Base-by-base conservation (phyloP, 2,888 invertebrate genomes). In the Lysandra bellargus region DNA sequence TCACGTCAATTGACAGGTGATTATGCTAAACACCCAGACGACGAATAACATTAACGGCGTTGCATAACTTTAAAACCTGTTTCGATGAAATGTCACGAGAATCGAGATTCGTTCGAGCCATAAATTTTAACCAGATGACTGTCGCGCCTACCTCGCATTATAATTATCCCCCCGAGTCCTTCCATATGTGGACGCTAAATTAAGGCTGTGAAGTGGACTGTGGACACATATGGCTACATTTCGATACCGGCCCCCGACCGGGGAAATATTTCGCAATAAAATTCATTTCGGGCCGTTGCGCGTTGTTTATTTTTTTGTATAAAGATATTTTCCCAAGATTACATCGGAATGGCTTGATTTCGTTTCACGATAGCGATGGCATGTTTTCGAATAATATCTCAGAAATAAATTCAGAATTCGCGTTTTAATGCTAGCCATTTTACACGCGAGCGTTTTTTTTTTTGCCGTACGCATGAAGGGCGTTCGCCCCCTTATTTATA, bases 31-130 rank as follows among this genome's bases (percentile, higher is more conserved):
- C 86, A 87, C 84, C 80, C 87, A 85, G 86, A 84, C 85, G 86
- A 84, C 85, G 86, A 86, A 86, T 87, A 85, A 86, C 87, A 89
- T 89, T 89, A 85, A 88, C 88, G 89, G 88, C 89, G 87, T 93
- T 93, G 92, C 92, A 91, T 92, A 92, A 92, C 88, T 90, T 88
- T 87, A 83, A 86, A 90, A 92, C 92, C 84, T 89, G 93, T 91
- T 91, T 84, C 85, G 83, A 87, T 89, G 87, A 89, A 91, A 92
- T 91, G 91, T 88, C 92, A 91, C 87, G 83, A 86, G 85, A 88
- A 84, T 86, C 87, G 87, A 86, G 85, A 88, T 84, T 86, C 87
- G 87, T 89, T 86, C 86, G 83, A 85, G 85, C 85, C 85, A 86
- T 89, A 86, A 86, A 87, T 75, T 44, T 61, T 86, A 85, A 85